A percentile compares a stretch with the other conserved stretches of the same genome.
Evolutionary conservation across 1,140 invertebrate species (phyloP).

Genomic region (Macrocentrus cingulum): DNA sequence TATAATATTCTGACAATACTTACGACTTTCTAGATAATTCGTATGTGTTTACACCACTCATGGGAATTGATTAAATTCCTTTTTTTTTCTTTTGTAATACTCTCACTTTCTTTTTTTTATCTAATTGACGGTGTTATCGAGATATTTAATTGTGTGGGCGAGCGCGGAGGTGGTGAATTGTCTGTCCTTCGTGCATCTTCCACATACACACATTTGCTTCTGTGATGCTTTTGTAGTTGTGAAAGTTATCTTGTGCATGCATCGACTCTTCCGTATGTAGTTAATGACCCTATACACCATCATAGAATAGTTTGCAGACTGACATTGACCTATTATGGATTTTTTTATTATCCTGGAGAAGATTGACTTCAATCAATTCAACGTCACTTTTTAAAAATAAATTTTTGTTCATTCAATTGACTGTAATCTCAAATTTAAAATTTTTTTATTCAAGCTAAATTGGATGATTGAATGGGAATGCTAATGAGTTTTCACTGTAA

Average conservation of each 20-base stretch:
- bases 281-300: too few species aligned
- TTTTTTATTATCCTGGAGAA: too few species aligned
- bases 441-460: too few species aligned
- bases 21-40: slow-evolving; percentile 1
- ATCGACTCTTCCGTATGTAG: background rate
- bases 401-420: too few species aligned
- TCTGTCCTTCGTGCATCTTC: background rate
- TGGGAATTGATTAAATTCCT: slow-evolving; percentile 9
- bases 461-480: too few species aligned
- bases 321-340: too few species aligned
- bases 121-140: background rate
- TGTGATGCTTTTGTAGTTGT: background rate
- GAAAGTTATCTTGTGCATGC: background rate
- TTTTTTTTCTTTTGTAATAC: background rate
- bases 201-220: too few species aligned
- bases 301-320: too few species aligned
- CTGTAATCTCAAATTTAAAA: too few species aligned
- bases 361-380: too few species aligned
- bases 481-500: too few species aligned
- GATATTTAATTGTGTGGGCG: background rate
- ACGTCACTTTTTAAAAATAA: too few species aligned
- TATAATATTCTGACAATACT: slow-evolving; percentile 10
- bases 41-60: background rate
- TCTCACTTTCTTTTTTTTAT: slow-evolving; percentile 13
- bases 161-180: background rate